Evolutionary conservation across 2,888 invertebrate genomes (phyloP).

Genomic region (Platycnemis pennipes): DNA sequence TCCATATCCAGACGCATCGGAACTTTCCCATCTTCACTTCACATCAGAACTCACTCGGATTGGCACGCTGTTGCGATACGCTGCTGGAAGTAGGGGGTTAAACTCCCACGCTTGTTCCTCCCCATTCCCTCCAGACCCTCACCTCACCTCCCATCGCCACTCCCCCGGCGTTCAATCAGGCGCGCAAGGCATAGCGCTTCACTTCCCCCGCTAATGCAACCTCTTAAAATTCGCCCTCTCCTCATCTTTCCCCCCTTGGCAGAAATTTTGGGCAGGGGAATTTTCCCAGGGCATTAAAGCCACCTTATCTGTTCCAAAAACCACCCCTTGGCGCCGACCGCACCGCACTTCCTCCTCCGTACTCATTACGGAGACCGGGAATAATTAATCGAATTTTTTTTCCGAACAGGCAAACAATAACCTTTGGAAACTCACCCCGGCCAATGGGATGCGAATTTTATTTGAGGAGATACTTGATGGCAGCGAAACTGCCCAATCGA

Average conservation of each 20-base stretch:
- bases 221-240: neutral
- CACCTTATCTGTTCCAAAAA: neutral
- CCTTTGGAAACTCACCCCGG: neutral
- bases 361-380: neutral
- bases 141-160: neutral
- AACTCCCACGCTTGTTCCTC: neutral
- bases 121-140: neutral
- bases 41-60: neutral
- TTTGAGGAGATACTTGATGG: neutral
- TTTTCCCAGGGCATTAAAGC: constrained; percentile 7
- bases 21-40: neutral
- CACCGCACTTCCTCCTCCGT: neutral
- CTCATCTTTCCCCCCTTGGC: neutral
- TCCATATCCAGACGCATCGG: neutral
- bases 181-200: constrained; percentile 34
- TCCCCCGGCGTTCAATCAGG: constrained; percentile 38
- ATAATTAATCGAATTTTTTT: neutral
- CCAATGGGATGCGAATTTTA: neutral
- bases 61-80: neutral
- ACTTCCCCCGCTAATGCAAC: constrained; percentile 33
- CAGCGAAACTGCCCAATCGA: neutral
- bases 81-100: neutral
- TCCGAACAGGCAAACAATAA: neutral
- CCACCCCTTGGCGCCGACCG: neutral
- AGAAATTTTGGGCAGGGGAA: constrained; percentile 7